Evolutionary conservation across 2,113 vertebrate genomes (phyloP), one percentile per base, ranked within the genome.

Genomic region (Notiomystis cincta): DNA sequence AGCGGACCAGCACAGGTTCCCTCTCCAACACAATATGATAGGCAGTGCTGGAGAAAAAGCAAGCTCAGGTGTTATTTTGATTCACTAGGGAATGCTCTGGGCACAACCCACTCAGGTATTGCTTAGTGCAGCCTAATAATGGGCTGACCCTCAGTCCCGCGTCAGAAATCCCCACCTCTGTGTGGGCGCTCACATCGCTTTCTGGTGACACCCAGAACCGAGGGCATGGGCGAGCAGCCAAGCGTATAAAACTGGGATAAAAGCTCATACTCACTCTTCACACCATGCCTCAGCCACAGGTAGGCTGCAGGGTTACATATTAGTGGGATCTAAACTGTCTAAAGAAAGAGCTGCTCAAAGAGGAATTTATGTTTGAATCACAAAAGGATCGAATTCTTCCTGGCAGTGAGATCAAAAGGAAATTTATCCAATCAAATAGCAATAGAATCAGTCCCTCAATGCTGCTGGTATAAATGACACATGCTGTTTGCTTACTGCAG

Each of bases 31-130:
- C 45, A 58, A 57, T 58, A 42, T 20, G 21, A 47, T 15, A 89
- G 51, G 42, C 30, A 77, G n/a, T 37, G 8, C 51, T 54, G 20
- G 22, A 66, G 60, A 50, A 95, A 79, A 92, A 87, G 88, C 88
- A 95, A 96, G 82, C 69, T 89, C 57, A 67, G 57, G 69, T 82
- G 37, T 90, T 92, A 83, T 40, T 81, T 66, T 67, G 47, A 65
- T 71, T 86, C 60, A 79, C 89, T 97, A 91, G 93, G 94, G 93
- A 97, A 83, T 56, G 65, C 61, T 90, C 44, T 48, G 42, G 81
- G 62, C 67, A 85, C 73, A 92, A 28, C 90, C 83, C 81, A 84
- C 13, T 42, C 38, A 20, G n/a, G 45, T 66, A 40, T 60, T 47
- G 37, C 47, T 84, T 10, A 30, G n/a, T 25, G 61, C 61, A 70